Evolutionary conservation across 2,113 vertebrate species (phyloP).

Genomic region (Menura novaehollandiae): DNA sequence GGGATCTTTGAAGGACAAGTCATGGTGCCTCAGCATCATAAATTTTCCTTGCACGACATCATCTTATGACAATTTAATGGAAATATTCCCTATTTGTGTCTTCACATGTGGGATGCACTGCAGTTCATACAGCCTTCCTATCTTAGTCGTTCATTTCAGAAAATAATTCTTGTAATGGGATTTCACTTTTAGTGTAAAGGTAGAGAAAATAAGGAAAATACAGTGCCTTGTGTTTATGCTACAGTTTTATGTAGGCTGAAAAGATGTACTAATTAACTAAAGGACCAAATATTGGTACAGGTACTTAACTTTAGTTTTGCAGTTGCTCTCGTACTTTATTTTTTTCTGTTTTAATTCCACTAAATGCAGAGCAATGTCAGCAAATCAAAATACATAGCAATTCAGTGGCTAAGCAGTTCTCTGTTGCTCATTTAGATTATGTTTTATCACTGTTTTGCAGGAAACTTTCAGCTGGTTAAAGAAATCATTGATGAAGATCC

Average conservation of each 20-base stretch:
- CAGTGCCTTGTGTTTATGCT: background rate
- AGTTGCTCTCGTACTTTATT: background rate
- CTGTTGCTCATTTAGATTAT: background rate
- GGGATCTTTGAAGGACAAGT: background rate
- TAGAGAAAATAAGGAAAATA: background rate
- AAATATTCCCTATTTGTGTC: background rate
- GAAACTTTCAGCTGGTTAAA: conserved; percentile 89
- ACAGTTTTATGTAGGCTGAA: background rate
- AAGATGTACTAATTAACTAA: background rate
- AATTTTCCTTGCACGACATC: background rate
- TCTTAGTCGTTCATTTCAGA: background rate
- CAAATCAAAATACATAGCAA: background rate
- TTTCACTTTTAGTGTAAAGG: background rate
- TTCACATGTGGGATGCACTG: background rate
- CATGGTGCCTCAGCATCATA: background rate
- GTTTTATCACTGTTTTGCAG: conserved; percentile 61
- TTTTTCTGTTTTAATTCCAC: background rate
- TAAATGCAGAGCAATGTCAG: background rate
- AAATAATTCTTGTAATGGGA: background rate
- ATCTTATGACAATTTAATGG: background rate
- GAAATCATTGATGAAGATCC: conserved; percentile 92
- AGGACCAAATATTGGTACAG: background rate
- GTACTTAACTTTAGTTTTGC: background rate
- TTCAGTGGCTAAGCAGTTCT: background rate
- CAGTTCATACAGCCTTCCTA: background rate